Base-by-base conservation (phyloP, 2,113 vertebrate species). In the Plecturocebus donacophilus region DNA sequence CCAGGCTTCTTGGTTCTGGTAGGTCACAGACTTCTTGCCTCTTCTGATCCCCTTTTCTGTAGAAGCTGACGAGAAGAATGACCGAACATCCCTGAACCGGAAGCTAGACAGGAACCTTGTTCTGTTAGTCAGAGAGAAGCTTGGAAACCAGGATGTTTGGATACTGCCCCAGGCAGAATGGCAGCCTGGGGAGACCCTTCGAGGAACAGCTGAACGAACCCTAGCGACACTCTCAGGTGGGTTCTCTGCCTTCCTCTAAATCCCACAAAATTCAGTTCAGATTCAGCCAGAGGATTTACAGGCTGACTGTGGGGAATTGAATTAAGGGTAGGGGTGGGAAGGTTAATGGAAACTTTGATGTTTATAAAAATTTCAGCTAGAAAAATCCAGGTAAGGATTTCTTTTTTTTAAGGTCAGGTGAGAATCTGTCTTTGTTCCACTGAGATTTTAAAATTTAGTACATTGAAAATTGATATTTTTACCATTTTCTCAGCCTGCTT, bases 161-260 rank as follows among this genome's bases (percentile, higher is more conserved):
- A 98, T 99, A 70, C 97, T 99, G 86, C 99, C 99, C 83, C 99
- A 99, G 98, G 95, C 96, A 12, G 98, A 98, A 83, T 99, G 99
- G 99, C 98, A 99, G 97, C 97, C 98, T 6, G 99, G 99, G 95
- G 99, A 99, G 97, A 99, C 99, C 0, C 98, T 99, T 94, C 98
- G 99, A 83, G 98, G 98, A 96, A 99, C 99, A 0, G 99, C 99
- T 0, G 99, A 99, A 97, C 98, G 99, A 95, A 99, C 98, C 20
- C 98, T 99, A 96, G 95, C 98, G 54, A 89, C 40, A 0, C 94
- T 99, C 45, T 98, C 99, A 98, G 99, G 99, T 99, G 85, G 97
- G 97, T 98, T 77, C 14, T 20, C 52, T 30, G 40, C 32, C 71
- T 49, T 52, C 16, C 58, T 80, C 30, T 19, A 0, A 47, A 42